phyloP scores from a whole-genome alignment of 2,888 invertebrate species.

The Athetis lepigone region DNA sequence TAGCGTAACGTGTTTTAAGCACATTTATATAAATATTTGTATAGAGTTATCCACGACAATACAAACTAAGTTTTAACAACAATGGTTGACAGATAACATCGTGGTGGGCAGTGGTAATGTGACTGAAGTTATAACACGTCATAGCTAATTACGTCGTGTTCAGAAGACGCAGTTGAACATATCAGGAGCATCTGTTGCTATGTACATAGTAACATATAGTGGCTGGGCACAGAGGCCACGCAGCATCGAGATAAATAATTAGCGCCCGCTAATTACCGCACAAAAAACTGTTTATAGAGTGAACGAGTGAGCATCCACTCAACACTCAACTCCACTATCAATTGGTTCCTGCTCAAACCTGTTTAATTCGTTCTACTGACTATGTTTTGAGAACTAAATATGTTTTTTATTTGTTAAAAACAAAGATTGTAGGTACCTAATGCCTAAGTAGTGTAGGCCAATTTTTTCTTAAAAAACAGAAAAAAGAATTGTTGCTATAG shows the following conservation, averaged over 20 bases:
- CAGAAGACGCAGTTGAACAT: constrained; percentile 21
- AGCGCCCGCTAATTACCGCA: constrained; percentile 49
- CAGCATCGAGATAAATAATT: constrained; percentile 46
- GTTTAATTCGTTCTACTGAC: constrained; percentile 35
- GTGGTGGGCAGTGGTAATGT: neutral
- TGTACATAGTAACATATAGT: constrained; percentile 12
- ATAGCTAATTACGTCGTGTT: constrained; percentile 26
- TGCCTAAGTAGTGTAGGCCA: too few relatives aligned
- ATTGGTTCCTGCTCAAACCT: constrained; percentile 21
- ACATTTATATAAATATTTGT: constrained; percentile 1
- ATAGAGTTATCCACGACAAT: constrained; percentile 23
- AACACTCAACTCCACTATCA: constrained; percentile 4
- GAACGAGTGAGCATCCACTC: constrained; percentile 21
- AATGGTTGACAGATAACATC: constrained; percentile 20
- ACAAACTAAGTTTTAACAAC: constrained; percentile 16
- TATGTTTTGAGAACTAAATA: constrained; percentile 8
- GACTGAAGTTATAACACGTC: constrained; percentile 23
- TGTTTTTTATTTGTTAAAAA: constrained; percentile 21
- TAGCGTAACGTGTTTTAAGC: constrained; percentile 13
- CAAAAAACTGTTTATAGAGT: constrained; percentile 44
- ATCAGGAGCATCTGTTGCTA: constrained; percentile 46
- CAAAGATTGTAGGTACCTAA: constrained; percentile 7
- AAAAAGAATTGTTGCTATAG: neutral
- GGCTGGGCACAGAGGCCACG: constrained; percentile 32
- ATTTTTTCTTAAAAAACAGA: constrained; percentile 18